These are phyloP conservation scores for Dasyornis broadbenti DNA, from an alignment of 2,113 vertebrate genomes.

Conservation along the genomic window DNA sequence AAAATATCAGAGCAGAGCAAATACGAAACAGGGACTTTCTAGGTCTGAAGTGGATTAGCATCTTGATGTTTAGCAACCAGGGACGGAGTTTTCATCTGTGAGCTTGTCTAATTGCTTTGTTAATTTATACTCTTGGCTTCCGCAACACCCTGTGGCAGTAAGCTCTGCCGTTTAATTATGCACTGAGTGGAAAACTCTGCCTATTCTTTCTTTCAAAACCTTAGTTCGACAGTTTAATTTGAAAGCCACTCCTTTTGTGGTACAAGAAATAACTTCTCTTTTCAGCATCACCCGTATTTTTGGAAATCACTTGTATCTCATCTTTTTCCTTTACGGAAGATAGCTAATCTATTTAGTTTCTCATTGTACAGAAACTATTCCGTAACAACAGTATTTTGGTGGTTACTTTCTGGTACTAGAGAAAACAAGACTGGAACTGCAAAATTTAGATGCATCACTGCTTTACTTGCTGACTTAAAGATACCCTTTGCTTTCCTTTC, in stretches of 20 bases:
- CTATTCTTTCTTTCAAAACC: not conserved
- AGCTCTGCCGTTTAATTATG: conserved; percentile 7
- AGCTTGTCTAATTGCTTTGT: conserved; percentile 24
- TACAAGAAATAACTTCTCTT: not conserved
- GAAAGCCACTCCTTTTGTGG: not conserved
- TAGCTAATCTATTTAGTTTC: not conserved
- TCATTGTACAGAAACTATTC: not conserved
- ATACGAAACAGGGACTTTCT: not conserved
- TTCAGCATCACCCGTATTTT: not conserved
- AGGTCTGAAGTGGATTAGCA: not conserved
- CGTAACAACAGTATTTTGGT: not conserved
- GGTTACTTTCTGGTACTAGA: not conserved
- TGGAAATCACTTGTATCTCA: not conserved
- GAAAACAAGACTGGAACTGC: not conserved
- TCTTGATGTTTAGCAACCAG: not conserved
- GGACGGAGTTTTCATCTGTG: not conserved
- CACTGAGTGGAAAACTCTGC: not conserved
- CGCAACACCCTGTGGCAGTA: not conserved
- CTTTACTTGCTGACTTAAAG: not conserved
- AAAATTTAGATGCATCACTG: not conserved
- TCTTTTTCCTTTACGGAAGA: not conserved
- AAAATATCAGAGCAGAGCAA: not conserved
- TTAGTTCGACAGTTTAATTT: not conserved
- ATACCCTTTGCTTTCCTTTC: not conserved
- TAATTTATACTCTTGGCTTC: conserved; percentile 24